Conservation (phyloP, 2,113 vertebrate species). For the Odocoileus hemionus region DNA sequence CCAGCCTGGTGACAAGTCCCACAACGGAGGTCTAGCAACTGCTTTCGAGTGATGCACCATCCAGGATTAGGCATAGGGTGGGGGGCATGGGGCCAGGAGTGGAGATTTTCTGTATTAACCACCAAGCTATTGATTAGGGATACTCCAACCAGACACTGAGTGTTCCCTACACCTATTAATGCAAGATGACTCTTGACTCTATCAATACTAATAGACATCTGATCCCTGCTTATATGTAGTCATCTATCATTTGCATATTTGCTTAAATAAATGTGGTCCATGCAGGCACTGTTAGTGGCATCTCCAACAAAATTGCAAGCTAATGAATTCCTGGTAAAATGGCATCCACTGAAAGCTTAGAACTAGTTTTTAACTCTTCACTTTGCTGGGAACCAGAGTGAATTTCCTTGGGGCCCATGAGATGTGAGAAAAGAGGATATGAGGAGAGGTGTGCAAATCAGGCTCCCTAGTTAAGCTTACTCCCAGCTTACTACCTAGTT, state of each 20-base stretch:
- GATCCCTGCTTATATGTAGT: not conserved
- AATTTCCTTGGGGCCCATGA: not conserved
- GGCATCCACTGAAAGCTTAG: not conserved
- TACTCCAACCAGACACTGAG: not conserved
- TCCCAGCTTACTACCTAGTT: not conserved
- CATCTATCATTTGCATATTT: not conserved
- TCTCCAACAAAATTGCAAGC: not conserved
- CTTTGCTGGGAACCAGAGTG: not conserved
- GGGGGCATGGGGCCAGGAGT: not conserved
- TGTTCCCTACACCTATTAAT: not conserved
- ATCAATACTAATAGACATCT: not conserved
- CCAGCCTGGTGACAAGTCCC: not conserved
- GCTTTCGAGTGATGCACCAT: fast-evolving
- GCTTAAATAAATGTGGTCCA: not conserved
- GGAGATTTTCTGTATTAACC: not conserved
- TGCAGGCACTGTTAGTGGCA: not conserved
- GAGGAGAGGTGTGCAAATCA: not conserved
- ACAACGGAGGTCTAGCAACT: not conserved
- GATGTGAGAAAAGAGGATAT: not conserved
- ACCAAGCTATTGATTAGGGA: not conserved
- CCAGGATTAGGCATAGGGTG: not conserved
- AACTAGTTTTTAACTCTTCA: not conserved
- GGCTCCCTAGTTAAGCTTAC: not conserved
- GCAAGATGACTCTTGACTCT: not conserved
- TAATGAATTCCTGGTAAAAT: not conserved